These are phyloP conservation scores for Panthera uncia DNA, from an alignment of 2,113 vertebrate species.

Conservation along the genomic window DNA sequence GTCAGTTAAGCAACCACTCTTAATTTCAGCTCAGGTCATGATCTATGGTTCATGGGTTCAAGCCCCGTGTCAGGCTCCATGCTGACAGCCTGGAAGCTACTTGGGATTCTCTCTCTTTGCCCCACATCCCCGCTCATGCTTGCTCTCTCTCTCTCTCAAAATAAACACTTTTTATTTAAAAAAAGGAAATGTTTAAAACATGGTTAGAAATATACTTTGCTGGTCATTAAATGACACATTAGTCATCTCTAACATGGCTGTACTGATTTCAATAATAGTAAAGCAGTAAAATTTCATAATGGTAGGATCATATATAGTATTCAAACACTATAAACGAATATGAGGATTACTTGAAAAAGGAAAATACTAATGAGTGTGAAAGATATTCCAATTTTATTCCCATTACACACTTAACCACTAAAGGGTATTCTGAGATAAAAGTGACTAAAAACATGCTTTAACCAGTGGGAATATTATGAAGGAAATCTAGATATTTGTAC, in stretches of 20 bases:
- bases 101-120: no score
- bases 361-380: not conserved
- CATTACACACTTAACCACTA: not conserved
- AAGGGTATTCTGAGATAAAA: not conserved
- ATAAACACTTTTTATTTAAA: not conserved
- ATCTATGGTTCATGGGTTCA: no score
- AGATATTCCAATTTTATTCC: not conserved
- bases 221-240: not conserved
- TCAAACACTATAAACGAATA: not conserved
- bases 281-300: not conserved
- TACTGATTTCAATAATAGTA: not conserved
- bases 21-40: no score
- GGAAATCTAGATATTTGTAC: not conserved
- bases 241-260: not conserved
- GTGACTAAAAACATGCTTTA: slow-evolving; percentile 16
- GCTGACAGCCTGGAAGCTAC: no score
- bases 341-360: not conserved
- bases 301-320: not conserved
- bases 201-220: not conserved
- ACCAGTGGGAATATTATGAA: not conserved
- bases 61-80: no score
- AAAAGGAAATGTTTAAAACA: not conserved
- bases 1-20: no score
- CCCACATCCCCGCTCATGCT: no score
- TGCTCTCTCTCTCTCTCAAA: no score